phyloP scores from a whole-genome alignment of 2,113 vertebrate species.

The Bubo bubo region DNA sequence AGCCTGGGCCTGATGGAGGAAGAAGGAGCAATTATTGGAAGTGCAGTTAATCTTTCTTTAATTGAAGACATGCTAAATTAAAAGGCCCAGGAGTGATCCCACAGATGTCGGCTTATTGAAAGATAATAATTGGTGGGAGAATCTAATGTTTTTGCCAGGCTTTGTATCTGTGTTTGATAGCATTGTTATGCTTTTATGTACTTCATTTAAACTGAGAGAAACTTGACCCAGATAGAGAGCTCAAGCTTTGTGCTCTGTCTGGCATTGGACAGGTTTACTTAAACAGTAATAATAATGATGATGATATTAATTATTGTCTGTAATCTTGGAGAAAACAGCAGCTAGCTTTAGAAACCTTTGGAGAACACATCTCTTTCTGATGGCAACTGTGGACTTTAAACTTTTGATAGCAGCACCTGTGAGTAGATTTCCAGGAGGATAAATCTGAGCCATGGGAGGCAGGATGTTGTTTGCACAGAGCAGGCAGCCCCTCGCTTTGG shows the following conservation, averaged over 20 bases:
- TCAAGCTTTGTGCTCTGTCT: not conserved
- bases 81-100: slow-evolving; percentile 53
- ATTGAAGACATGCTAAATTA: slow-evolving; percentile 63
- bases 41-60: slow-evolving; percentile 66
- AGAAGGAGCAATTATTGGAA: slow-evolving; percentile 47
- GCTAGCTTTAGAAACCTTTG: not conserved
- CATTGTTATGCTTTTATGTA: not conserved
- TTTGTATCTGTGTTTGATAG: not conserved
- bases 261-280: not conserved
- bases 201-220: slow-evolving; percentile 10
- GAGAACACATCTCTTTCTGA: not conserved
- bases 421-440: not conserved
- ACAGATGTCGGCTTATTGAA: slow-evolving; percentile 26
- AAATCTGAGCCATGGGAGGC: not conserved
- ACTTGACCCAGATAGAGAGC: slow-evolving; percentile 49
- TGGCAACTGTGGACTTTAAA: not conserved
- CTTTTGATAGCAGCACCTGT: not conserved
- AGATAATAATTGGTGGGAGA: slow-evolving; percentile 46
- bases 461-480: not conserved
- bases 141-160: slow-evolving; percentile 28
- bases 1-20: not conserved
- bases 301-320: not conserved
- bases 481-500: not conserved
- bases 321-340: not conserved
- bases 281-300: not conserved